phyloP scores from a whole-genome alignment of 2,113 vertebrate genomes.

The Oryzias woworae region DNA sequence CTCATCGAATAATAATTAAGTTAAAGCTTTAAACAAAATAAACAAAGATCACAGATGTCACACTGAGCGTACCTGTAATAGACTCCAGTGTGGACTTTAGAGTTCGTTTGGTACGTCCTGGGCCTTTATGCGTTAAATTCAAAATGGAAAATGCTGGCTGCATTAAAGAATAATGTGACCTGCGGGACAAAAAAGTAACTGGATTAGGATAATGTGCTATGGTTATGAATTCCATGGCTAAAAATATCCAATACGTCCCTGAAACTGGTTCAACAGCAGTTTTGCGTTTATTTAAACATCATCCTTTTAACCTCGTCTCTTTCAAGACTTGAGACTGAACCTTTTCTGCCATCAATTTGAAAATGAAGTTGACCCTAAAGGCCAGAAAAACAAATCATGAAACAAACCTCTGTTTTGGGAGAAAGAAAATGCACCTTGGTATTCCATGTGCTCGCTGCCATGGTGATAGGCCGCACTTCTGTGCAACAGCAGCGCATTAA shows the following conservation, averaged over 20 bases:
- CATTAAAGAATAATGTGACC: not conserved
- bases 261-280: conserved; percentile 15
- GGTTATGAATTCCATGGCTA: not conserved
- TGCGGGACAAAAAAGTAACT: not conserved
- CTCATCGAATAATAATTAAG: too few relatives aligned
- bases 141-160: not conserved
- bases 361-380: conserved; percentile 60
- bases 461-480: conserved; percentile 72
- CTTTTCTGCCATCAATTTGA: conserved; percentile 45
- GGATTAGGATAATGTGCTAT: not conserved
- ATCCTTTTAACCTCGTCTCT: conserved; percentile 22
- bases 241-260: conserved; percentile 3
- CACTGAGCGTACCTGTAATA: too few relatives aligned
- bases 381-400: conserved; percentile 59
- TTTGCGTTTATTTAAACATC: conserved; percentile 24
- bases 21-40: too few relatives aligned
- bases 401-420: conserved; percentile 53
- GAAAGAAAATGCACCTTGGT: conserved; percentile 57
- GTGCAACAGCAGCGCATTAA: conserved; percentile 76
- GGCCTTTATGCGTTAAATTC: too few relatives aligned
- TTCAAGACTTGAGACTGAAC: conserved; percentile 48
- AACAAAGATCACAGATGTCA: too few relatives aligned
- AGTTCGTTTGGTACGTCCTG: too few relatives aligned
- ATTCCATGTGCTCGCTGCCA: conserved; percentile 65
- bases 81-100: too few relatives aligned